A percentile compares a stretch with the other conserved stretches of the same genome.
phyloP scores from a whole-genome alignment of 2,888 invertebrate genomes.

The Bruchidius siliquastri region DNA sequence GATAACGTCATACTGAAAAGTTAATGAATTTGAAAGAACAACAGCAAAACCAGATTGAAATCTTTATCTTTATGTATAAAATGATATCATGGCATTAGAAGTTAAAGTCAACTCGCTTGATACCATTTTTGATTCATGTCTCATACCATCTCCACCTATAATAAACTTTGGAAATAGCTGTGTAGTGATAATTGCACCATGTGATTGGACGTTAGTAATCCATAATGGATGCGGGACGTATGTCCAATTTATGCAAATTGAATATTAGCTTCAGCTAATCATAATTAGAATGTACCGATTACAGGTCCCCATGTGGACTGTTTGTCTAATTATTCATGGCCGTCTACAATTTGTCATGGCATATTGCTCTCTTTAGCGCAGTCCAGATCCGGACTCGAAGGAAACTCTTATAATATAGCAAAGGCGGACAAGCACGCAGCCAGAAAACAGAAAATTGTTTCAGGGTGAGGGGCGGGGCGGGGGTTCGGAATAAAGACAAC shows the following conservation, averaged over 20 bases:
- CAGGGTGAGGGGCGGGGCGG: no score
- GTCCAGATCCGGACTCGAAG: background rate
- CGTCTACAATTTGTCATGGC: conserved; percentile 43
- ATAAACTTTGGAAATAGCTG: background rate
- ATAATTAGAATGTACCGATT: background rate
- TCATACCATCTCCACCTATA: no score
- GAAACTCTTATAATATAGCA: no score
- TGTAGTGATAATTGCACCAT: background rate
- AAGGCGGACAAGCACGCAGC: no score
- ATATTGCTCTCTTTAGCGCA: conserved; percentile 36
- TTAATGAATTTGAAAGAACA: no score
- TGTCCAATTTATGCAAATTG: conserved; percentile 5
- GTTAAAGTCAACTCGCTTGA: no score
- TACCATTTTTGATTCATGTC: background rate
- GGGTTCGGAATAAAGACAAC: no score
- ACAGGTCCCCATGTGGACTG: conserved; percentile 15
- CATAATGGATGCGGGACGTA: conserved; percentile 2
- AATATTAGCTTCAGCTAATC: conserved; percentile 3
- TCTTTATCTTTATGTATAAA: no score
- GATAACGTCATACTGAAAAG: no score
- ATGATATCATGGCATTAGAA: no score
- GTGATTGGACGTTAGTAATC: background rate
- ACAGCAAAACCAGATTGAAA: no score
- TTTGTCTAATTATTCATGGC: conserved; percentile 44
- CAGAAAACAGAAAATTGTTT: no score